Conservation (phyloP, 2,113 vertebrate genomes). For the Echinops telfairi region DNA sequence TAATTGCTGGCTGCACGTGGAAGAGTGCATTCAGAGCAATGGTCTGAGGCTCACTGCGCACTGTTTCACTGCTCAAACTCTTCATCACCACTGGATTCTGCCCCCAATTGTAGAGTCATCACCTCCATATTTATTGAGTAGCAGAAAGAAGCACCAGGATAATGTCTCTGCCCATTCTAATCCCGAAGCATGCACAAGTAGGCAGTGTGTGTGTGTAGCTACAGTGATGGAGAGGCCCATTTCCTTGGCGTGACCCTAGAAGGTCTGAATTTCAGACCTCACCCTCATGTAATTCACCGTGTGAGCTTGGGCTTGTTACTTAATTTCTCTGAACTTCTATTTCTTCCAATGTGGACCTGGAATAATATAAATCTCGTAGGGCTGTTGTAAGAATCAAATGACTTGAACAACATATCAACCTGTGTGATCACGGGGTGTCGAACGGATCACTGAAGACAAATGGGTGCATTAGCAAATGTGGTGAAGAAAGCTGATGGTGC, state of each 20-base stretch:
- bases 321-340: neutral
- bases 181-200: neutral
- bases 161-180: neutral
- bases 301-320: neutral
- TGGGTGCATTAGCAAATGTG: too few species aligned
- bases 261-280: neutral
- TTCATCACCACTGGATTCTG: neutral
- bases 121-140: neutral
- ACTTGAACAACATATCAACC: too few species aligned
- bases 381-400: neutral
- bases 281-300: neutral
- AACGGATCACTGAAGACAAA: too few species aligned
- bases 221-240: neutral
- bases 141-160: too few species aligned
- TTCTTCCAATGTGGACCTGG: constrained; percentile 5
- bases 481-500: too few species aligned
- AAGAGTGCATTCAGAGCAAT: neutral
- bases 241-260: neutral
- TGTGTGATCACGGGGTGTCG: too few species aligned
- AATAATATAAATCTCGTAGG: neutral
- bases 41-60: neutral
- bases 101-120: neutral
- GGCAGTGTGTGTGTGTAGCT: neutral
- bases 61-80: neutral
- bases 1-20: neutral